Conservation (phyloP, 2,113 vertebrate species). For the Hyaena hyaena region DNA sequence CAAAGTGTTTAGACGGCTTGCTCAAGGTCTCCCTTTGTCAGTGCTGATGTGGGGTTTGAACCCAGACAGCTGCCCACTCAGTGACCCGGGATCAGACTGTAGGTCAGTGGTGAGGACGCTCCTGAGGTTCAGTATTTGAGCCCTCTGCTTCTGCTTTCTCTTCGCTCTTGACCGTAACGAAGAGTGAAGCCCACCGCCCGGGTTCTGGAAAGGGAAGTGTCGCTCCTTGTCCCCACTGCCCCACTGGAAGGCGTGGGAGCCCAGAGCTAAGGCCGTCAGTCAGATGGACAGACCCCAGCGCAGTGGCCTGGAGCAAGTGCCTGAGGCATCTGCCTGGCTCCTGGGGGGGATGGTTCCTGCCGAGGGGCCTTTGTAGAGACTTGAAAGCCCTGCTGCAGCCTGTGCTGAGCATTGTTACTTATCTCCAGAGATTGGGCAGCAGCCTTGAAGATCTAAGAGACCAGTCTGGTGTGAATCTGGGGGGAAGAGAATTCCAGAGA, state of each 20-base stretch:
- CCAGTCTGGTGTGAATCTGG: neutral
- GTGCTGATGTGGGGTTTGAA: neutral
- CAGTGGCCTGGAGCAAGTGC: neutral
- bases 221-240: neutral
- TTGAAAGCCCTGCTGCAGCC: neutral
- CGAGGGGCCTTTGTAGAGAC: neutral
- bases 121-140: neutral
- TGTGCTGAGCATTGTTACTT: neutral
- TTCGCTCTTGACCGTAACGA: neutral
- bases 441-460: constrained; percentile 14
- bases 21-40: neutral
- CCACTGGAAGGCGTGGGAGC: neutral
- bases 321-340: neutral
- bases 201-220: neutral
- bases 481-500: constrained; percentile 50
- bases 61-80: neutral
- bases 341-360: neutral
- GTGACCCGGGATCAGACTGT: neutral
- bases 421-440: neutral
- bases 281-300: neutral
- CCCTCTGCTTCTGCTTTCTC: neutral
- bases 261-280: no score
- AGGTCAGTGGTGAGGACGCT: neutral
- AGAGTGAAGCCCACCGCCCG: neutral
- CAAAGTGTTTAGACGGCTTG: no score